Percentiles rank a stretch among this genome's conserved stretches.
Evolutionary conservation across 2,113 vertebrate species (phyloP).

Genomic region (Leptodactylus fuscus): DNA sequence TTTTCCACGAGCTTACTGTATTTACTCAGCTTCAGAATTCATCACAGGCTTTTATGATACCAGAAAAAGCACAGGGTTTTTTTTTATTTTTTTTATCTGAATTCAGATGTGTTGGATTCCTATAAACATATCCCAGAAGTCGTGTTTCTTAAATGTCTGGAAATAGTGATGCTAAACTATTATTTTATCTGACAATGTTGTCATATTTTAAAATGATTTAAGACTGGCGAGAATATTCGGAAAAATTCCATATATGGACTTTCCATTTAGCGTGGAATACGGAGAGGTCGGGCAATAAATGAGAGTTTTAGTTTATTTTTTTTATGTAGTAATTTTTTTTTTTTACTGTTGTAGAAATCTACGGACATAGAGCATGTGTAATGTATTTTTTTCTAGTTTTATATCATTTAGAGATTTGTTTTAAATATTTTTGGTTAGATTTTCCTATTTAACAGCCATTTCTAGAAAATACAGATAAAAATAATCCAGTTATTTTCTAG

Average conservation of each 20-base stretch:
- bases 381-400: too few species aligned
- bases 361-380: too few species aligned
- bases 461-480: too few species aligned
- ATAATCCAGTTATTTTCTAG: too few species aligned
- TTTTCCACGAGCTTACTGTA: conserved; percentile 55
- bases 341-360: background rate
- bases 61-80: background rate
- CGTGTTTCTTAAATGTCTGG: conserved; percentile 24
- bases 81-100: background rate
- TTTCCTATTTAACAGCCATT: too few species aligned
- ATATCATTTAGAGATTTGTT: too few species aligned
- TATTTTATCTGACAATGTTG: conserved; percentile 20
- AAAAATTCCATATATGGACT: conserved; percentile 18
- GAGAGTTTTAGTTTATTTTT: background rate
- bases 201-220: conserved; percentile 11
- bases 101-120: conserved; percentile 17
- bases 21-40: conserved; percentile 62
- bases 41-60: background rate
- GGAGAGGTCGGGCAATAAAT: background rate
- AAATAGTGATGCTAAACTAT: conserved; percentile 14
- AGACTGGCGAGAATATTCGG: background rate
- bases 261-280: background rate
- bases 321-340: background rate
- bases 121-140: background rate
- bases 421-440: too few species aligned